These are phyloP conservation scores for Drosophila ogumai DNA, from an alignment of 1,140 invertebrate genomes.

Conservation along the genomic window DNA sequence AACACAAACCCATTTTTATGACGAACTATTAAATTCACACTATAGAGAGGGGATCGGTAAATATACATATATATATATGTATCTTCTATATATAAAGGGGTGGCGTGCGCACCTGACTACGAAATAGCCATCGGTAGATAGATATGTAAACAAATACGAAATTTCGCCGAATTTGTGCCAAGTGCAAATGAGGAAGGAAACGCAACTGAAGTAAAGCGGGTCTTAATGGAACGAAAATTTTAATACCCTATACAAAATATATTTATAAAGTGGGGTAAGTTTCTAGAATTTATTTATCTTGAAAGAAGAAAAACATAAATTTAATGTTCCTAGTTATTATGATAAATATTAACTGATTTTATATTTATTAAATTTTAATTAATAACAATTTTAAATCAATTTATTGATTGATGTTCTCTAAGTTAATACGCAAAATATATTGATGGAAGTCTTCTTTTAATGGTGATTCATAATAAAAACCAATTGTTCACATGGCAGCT, in stretches of 20 bases:
- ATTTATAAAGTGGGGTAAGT: too few species aligned
- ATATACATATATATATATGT: not conserved
- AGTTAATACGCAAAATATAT: not conserved
- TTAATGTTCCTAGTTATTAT: too few species aligned
- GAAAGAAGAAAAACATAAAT: not conserved
- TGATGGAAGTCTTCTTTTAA: too few species aligned
- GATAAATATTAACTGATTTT: not conserved
- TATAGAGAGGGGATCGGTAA: conserved; percentile 9
- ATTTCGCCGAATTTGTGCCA: conserved; percentile 72
- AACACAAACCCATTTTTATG: conserved; percentile 61
- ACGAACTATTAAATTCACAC: conserved; percentile 73
- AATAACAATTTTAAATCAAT: too few species aligned
- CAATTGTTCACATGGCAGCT: not conserved
- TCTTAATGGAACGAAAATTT: not conserved
- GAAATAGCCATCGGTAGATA: conserved; percentile 59
- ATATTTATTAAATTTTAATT: not conserved
- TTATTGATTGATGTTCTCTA: not conserved
- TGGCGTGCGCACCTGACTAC: conserved; percentile 75
- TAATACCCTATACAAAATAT: conserved; percentile 4
- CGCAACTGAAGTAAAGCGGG: conserved; percentile 3
- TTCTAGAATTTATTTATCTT: too few species aligned
- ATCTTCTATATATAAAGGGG: conserved; percentile 4
- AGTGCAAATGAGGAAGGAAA: conserved; percentile 70
- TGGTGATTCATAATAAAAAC: conserved; percentile 2
- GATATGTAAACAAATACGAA: conserved; percentile 67